Evolutionary conservation across 2,888 invertebrate species (phyloP).

Genomic region (Leptopilina myrica): DNA sequence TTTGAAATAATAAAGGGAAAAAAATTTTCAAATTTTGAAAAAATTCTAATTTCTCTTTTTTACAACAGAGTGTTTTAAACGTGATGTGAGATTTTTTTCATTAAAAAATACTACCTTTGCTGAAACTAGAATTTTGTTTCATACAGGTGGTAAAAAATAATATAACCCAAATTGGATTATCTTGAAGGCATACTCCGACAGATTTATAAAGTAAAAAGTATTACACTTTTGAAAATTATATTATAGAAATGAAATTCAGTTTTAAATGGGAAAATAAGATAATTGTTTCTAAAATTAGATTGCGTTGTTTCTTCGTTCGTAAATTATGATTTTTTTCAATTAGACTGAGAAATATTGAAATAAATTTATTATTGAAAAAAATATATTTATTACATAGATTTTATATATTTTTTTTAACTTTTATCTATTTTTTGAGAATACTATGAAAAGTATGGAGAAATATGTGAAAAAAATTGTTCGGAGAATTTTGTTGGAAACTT

Average conservation of each 20-base stretch:
- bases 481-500: background rate
- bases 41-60: background rate
- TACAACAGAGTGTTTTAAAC: background rate
- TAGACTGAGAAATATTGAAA: too few species aligned
- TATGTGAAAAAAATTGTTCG: background rate
- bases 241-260: background rate
- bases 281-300: background rate
- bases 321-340: too few species aligned
- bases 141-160: conserved; percentile 2
- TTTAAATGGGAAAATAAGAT: background rate
- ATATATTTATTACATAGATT: too few species aligned
- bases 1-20: too few species aligned
- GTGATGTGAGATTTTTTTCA: background rate
- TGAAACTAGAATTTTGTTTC: background rate
- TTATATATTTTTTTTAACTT: too few species aligned
- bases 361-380: too few species aligned
- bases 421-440: too few species aligned
- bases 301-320: too few species aligned
- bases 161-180: background rate
- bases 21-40: background rate
- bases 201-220: background rate
- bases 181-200: background rate
- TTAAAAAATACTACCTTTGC: background rate
- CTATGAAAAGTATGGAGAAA: background rate
- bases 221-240: background rate